Evolutionary conservation across 2,113 vertebrate species (phyloP).

Genomic region (Podarcis cretensis): DNA sequence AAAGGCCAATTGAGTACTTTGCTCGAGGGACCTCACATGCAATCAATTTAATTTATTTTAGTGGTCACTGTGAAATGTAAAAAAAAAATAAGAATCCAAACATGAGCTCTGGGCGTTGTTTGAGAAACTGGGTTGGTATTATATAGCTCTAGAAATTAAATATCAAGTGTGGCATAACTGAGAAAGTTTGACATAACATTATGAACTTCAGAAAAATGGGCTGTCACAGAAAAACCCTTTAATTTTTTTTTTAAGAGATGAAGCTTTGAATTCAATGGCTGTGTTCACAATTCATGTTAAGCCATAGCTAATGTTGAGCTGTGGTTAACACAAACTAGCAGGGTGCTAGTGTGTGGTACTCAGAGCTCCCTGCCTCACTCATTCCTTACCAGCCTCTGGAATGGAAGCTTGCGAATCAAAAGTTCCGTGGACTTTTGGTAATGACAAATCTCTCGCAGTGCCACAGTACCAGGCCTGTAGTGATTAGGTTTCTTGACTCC

Average conservation of each 20-base stretch:
- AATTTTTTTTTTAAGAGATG: not conserved
- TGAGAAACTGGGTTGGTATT: not conserved
- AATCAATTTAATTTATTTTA: not conserved
- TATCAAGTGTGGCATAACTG: not conserved
- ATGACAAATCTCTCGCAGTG: conserved; percentile 83
- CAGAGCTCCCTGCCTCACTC: too few relatives aligned
- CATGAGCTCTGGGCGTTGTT: not conserved
- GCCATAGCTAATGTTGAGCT: not conserved
- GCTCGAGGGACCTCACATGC: not conserved
- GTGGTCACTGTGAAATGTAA: not conserved
- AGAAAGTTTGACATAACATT: not conserved
- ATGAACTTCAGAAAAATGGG: not conserved
- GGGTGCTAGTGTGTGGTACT: too few relatives aligned
- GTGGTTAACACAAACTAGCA: too few relatives aligned
- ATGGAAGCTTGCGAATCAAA: conserved; percentile 84
- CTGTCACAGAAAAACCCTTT: not conserved
- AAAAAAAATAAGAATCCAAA: not conserved
- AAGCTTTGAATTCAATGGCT: not conserved
- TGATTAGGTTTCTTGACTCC: conserved; percentile 85
- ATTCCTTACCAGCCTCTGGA: conserved; percentile 83
- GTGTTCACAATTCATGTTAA: too few relatives aligned
- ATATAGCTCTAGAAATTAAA: not conserved
- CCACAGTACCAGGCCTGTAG: conserved; percentile 83
- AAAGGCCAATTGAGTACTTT: not conserved
- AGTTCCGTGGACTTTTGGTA: conserved; percentile 86